Evolutionary conservation across 2,888 invertebrate genomes (phyloP).

Genomic region (Teleiodes luculella): DNA sequence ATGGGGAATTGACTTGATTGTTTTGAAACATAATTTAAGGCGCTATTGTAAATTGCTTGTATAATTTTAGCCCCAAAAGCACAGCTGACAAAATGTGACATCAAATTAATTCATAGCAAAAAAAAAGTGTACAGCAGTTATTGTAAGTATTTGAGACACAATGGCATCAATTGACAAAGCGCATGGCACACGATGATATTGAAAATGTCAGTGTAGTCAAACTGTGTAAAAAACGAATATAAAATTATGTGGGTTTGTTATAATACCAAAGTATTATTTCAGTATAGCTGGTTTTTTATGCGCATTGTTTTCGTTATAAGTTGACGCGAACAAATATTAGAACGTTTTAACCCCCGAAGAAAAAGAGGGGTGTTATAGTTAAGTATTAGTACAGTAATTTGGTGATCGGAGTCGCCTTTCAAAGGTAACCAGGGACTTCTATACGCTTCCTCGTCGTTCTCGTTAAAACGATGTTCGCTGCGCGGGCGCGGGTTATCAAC

Average conservation of each 20-base stretch:
- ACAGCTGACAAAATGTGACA: background rate
- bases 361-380: no score
- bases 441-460: no score
- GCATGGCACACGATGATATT: background rate
- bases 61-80: background rate
- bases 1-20: conserved; percentile 70
- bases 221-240: background rate
- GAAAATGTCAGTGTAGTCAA: background rate
- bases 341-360: no score
- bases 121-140: background rate
- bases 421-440: no score
- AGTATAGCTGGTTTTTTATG: background rate
- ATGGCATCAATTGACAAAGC: background rate
- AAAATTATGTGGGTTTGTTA: no score
- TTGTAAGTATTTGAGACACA: background rate
- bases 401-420: no score
- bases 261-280: background rate
- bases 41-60: background rate
- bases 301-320: background rate
- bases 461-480: no score
- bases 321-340: background rate
- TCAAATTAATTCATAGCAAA: background rate
- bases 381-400: no score
- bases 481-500: no score
- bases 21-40: background rate